Base-by-base conservation (phyloP, 2,888 invertebrate genomes). In the Melinaea menophilus region DNA sequence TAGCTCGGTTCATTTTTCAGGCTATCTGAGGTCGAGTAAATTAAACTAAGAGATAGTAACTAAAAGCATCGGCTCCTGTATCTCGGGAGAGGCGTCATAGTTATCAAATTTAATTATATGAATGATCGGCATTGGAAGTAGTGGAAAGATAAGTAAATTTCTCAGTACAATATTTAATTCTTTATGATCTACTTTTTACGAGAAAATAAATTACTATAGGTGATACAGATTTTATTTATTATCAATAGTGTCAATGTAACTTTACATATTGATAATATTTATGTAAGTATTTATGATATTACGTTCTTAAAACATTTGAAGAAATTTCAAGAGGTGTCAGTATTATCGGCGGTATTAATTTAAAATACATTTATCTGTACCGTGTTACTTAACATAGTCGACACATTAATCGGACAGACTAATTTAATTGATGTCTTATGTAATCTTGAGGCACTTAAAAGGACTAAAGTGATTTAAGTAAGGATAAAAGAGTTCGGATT, bases 11-110 rank as follows among this genome's bases (percentile, higher is more conserved):
- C 37, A 86, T 84, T 85, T 85, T 82, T 84, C 84, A 88, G 79
- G 56, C 60, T 58, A 58, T 78, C 76, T 76, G 69, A 71, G 72
- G 71, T 72, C 70, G 73, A 79, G 78, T 84, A 81, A 83, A 83
- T 84, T 83, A 82, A 84, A 81, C 75, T 74, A 71, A 69, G 66
- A 79, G 88, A 88, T 87, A 88, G 72, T 70, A 71, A 69, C 81
- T 88, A 86, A 88, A 87, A 88, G 87, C 88, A 80, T 88, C 76
- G 80, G 79, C 86, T 88, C 82, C 86, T 84, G 86, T 86, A 85
- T 86, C 88, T 75, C 58, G 62, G 69, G 70, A 66, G 72, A 84
- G 87, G 87, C 83, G 88, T 88, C 88, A 83, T 77, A 78, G 78
- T 79, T 88, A 88, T 88, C 86, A 73, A 85, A 85, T 84, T 83